Base-by-base conservation (phyloP, 2,113 vertebrate species). In the Jacana jacana region DNA sequence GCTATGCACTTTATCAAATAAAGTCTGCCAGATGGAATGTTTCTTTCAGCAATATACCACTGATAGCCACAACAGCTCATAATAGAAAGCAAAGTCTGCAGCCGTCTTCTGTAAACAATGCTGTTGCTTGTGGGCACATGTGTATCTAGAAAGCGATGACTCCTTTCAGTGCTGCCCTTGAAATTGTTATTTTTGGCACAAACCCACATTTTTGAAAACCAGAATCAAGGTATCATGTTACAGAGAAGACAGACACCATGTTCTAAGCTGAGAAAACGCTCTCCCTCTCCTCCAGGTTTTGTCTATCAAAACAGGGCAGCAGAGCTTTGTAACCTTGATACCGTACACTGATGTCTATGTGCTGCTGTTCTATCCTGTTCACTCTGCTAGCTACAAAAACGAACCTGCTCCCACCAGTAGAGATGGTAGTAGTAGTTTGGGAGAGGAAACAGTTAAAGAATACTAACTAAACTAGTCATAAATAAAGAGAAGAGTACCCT, bases 121-220 rank as follows among this genome's bases (percentile, higher is more conserved):
- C 17, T 1, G 4, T 33, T 70, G 69, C 44, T 86, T 7, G 2
- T 63, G 73, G 60, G 51, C 28, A 54, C 13, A 12, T 61, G 27
- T 0, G 6, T 40, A 54, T 55, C 46, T 73, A 78, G 51, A 46
- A 88, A 86, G 10, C 1, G 3, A 39, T 75, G 25, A 33, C 10
- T 68, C 35, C 37, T 80, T 77, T 75, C 33, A 64, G 19, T 16
- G 27, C 28, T 89, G 52, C 24, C 54, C 37, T 89, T 95, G 68
- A 86, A 81, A 66, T 52, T 48, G 46, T n/a, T 18, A 15, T 44
- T 86, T 91, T 96, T 77, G 55, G 77, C 72, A 63, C 12, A 92
- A 88, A 84, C 5, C 11, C 46, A 10, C 13, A 28, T 73, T 92
- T 91, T 84, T 81, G 12, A 60, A 73, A 86, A 82, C 24, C 30